These are phyloP conservation scores for Meles meles DNA, from an alignment of 2,113 vertebrate genomes.

Conservation along the genomic window DNA sequence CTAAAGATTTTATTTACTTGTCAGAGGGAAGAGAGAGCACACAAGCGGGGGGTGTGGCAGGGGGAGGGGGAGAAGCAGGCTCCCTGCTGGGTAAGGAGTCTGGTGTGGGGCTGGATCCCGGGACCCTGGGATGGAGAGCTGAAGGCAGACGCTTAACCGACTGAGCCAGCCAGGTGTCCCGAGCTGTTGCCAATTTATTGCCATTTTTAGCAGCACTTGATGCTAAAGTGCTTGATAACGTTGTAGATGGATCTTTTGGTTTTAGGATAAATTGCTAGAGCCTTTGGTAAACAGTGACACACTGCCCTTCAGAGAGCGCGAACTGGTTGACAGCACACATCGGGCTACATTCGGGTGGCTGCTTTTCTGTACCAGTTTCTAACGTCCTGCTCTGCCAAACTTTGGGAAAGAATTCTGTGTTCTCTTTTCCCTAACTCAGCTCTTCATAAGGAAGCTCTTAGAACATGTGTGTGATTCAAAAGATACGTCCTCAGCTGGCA, in stretches of 20 bases:
- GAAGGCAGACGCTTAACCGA: neutral
- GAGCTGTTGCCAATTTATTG: neutral
- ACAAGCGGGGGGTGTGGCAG: neutral
- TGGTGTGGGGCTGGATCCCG: neutral
- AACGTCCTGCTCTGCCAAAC: neutral
- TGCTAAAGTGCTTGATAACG: too few relatives aligned
- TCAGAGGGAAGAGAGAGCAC: neutral
- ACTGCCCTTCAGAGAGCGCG: neutral
- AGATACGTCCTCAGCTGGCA: neutral
- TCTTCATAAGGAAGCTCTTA: neutral
- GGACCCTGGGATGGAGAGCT: neutral
- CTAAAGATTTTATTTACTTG: neutral
- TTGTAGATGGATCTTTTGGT: neutral
- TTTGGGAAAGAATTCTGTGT: neutral
- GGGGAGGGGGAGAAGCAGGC: neutral
- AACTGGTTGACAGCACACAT: neutral
- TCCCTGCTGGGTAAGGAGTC: neutral
- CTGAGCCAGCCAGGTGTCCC: neutral
- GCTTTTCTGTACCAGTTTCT: neutral
- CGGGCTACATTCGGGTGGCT: neutral
- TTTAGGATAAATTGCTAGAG: neutral
- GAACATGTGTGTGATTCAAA: neutral
- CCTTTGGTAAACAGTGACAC: neutral
- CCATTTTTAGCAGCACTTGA: neutral
- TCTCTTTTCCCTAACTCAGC: neutral